Percentiles rank a stretch among this genome's conserved stretches.
Evolutionary conservation across 2,888 invertebrate species (phyloP).

Genomic region (Siphlonurus alternatus): DNA sequence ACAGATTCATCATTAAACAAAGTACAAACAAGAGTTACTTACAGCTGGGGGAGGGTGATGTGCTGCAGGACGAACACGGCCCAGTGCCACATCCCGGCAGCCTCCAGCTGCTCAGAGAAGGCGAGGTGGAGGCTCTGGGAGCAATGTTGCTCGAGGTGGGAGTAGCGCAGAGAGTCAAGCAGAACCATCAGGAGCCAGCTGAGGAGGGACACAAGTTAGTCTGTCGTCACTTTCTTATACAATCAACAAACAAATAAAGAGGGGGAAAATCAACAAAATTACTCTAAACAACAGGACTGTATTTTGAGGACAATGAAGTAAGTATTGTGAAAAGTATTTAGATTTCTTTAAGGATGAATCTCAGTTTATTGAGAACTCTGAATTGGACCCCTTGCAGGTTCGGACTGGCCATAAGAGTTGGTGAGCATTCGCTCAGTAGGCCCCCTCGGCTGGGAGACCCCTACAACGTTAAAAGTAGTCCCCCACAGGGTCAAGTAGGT

Average conservation of each 20-base stretch:
- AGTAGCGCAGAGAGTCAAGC: conserved; percentile 47
- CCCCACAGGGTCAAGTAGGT: too few species aligned
- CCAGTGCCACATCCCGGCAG: conserved; percentile 70
- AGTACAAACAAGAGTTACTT: too few species aligned
- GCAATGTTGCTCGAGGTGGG: conserved; percentile 38
- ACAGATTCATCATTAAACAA: neutral
- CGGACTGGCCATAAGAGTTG: too few species aligned
- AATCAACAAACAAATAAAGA: neutral
- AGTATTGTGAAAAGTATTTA: too few species aligned
- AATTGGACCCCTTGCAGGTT: too few species aligned
- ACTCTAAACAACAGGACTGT: too few species aligned
- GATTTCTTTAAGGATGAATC: too few species aligned
- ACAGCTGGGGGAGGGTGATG: conserved; percentile 33
- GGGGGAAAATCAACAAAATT: neutral
- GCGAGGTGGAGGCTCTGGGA: conserved; percentile 44
- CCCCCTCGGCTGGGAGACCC: too few species aligned
- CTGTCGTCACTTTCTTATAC: neutral
- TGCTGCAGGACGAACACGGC: conserved; percentile 63
- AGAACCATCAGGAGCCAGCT: conserved; percentile 62
- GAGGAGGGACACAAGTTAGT: conserved; percentile 17
- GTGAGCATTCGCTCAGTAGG: too few species aligned
- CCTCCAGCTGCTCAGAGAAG: conserved; percentile 69
- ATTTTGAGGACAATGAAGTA: too few species aligned
- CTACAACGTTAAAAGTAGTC: too few species aligned
- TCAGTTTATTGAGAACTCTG: too few species aligned